Percentiles rank a stretch among this genome's conserved stretches.
These are phyloP conservation scores for Panthera leo DNA, from an alignment of 2,113 vertebrate species.

Conservation along the genomic window DNA sequence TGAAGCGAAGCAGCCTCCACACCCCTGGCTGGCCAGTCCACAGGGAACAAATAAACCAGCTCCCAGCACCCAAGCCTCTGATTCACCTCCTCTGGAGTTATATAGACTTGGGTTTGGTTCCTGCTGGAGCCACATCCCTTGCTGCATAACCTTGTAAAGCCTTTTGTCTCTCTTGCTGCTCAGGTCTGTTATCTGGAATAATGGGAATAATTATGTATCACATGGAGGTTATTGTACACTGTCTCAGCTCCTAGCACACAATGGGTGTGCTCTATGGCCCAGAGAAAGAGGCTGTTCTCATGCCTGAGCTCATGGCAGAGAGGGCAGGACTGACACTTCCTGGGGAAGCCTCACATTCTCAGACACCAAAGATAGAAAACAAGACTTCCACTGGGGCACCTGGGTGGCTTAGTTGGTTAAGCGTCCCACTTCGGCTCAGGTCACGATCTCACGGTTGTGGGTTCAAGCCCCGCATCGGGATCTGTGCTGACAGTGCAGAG, in stretches of 20 bases:
- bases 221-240: background rate
- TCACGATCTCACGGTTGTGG: no score
- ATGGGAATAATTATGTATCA: background rate
- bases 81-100: background rate
- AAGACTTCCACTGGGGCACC: background rate
- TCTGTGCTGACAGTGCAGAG: no score
- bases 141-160: background rate
- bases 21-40: background rate
- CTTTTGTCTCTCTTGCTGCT: background rate
- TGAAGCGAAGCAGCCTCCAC: background rate
- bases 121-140: background rate
- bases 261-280: background rate
- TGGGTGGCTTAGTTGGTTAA: no score
- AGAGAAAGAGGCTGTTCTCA: background rate
- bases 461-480: no score
- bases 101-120: background rate
- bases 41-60: background rate
- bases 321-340: no score
- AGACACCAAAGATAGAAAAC: background rate
- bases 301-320: background rate
- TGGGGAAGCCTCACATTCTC: background rate
- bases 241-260: rapidly evolving
- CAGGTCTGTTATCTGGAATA: slow-evolving; percentile 15
- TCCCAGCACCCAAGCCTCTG: background rate
- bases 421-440: no score